Percentiles rank a stretch among this genome's conserved stretches.
These are phyloP conservation scores for Celastrina argiolus DNA, from an alignment of 2,888 invertebrate species.

Conservation along the genomic window DNA sequence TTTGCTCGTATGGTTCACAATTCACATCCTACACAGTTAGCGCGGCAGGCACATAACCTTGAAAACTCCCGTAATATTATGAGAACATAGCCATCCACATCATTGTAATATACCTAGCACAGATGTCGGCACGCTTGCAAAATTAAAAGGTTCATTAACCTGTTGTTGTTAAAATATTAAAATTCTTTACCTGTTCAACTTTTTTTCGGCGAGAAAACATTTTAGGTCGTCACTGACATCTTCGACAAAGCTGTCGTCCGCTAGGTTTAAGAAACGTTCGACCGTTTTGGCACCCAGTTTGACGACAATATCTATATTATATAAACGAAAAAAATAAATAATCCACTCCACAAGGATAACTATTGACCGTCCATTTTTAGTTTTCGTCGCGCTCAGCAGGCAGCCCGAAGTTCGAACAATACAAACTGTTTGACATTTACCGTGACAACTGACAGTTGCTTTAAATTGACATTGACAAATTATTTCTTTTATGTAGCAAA, in stretches of 20 bases:
- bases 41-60: slow-evolving; percentile 62
- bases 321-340: slow-evolving; percentile 50
- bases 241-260: slow-evolving; percentile 70
- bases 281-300: slow-evolving; percentile 77
- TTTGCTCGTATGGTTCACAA: slow-evolving; percentile 43
- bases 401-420: no score
- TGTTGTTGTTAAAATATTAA: slow-evolving; percentile 33
- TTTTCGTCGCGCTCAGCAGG: slow-evolving; percentile 37
- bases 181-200: slow-evolving; percentile 74
- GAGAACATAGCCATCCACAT: slow-evolving; percentile 23
- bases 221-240: slow-evolving; percentile 73
- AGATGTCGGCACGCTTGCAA: slow-evolving; percentile 24
- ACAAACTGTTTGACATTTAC: slow-evolving; percentile 44
- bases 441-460: slow-evolving; percentile 42
- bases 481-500: background rate
- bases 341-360: slow-evolving; percentile 50
- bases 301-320: slow-evolving; percentile 45
- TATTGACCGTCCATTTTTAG: slow-evolving; percentile 50
- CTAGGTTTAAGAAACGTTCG: slow-evolving; percentile 67
- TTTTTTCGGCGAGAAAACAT: slow-evolving; percentile 68
- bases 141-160: slow-evolving; percentile 20
- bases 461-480: background rate
- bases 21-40: slow-evolving; percentile 47
- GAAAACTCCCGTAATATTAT: slow-evolving; percentile 45
- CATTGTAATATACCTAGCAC: slow-evolving; percentile 28